Percentiles rank a stretch among this genome's conserved stretches.
Conservation (phyloP, 2,797 vertebrate species). For the Alfaro cultratus region DNA sequence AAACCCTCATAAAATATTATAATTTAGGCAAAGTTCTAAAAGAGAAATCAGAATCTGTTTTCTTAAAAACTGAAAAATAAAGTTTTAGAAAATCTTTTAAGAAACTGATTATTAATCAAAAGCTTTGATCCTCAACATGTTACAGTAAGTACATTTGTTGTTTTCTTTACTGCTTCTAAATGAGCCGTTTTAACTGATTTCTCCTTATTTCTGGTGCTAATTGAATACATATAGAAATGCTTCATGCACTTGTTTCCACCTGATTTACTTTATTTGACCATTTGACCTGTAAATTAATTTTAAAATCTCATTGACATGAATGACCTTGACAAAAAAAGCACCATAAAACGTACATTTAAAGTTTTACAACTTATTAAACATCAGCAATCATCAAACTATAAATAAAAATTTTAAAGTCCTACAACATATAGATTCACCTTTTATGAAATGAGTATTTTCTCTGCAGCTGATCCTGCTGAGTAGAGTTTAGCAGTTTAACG, state of each 20-base stretch:
- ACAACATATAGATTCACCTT: not conserved
- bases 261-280: not conserved
- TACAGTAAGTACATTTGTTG: not conserved
- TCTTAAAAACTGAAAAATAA: too few species aligned
- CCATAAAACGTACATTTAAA: not conserved
- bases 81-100: not conserved
- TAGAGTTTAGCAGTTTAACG: conserved; percentile 16
- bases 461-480: not conserved
- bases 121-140: not conserved
- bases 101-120: not conserved
- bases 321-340: not conserved
- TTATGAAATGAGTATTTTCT: not conserved
- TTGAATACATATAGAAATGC: too few species aligned
- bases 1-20: not conserved
- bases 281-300: not conserved
- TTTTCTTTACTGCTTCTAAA: not conserved
- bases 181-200: not conserved
- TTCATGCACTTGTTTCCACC: not conserved
- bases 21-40: not conserved
- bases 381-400: not conserved
- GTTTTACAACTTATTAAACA: not conserved
- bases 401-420: not conserved
- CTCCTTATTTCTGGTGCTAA: not conserved
- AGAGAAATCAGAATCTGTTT: not conserved
- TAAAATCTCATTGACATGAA: not conserved